Base-by-base conservation (phyloP, 2,113 vertebrate species). In the Phyllostomus hastatus region DNA sequence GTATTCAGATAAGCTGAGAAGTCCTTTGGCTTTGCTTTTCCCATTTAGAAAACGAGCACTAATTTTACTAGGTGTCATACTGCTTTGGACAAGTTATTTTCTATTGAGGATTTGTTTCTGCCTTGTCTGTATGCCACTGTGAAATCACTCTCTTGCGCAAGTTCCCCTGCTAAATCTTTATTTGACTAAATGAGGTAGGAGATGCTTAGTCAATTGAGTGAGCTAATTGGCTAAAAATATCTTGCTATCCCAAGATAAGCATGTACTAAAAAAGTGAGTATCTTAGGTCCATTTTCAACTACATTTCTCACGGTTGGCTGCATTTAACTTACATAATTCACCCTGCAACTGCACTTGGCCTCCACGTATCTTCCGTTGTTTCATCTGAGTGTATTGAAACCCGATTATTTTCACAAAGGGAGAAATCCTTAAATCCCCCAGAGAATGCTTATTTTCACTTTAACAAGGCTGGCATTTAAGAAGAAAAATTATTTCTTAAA, bases 291-390 rank as follows among this genome's bases (percentile, higher is more conserved):
- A 83, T 83, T n/a, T 8, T 81, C 86, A 92, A 41, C 46, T 43
- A 0, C 69, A 19, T 92, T 79, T 92, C 43, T 90, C 46, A 50
- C 72, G 80, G 28, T 46, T 88, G 12, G 50, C 66, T 86, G 46
- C 41, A 52, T 82, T 85, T 92, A 88, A 95, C 95, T 91, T 78
- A 89, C 76, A 35, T 73, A 79, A 92, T 97, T 97, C 57, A 78
- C 20, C 10, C 22, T 35, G 57, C 10, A 76, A 4, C 4, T 35
- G n/a, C 8, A 35, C 14, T 86, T 10, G 79, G 26, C 10, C 46
- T 72, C 24, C 12, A 52, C 17, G 8, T 66, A 38, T 75, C 31
- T 64, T 73, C 78, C 48, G 46, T 78, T 92, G 24, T 73, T 91
- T 87, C 59, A 12, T 66, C 54, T 7, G 7, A 41, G 14, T 73